phyloP scores from a whole-genome alignment of 2,797 vertebrate genomes.

The Octomys mimax region DNA sequence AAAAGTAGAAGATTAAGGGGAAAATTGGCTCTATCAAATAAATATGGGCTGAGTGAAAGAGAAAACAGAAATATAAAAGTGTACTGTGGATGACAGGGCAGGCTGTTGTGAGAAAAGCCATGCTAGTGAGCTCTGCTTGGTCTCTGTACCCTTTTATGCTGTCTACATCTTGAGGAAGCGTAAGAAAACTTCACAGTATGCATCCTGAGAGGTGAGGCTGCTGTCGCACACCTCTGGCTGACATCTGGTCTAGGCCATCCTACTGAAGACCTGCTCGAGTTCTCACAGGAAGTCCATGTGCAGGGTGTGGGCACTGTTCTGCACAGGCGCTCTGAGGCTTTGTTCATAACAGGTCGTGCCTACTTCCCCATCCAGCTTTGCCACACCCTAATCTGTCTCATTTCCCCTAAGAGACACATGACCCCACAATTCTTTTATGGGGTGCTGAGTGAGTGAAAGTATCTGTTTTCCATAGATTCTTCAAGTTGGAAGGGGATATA shows the following conservation, averaged over 20 bases:
- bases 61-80: neutral
- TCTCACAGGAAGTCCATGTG: neutral
- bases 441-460: neutral
- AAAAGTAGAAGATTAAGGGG: neutral
- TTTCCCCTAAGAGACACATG: neutral
- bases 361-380: neutral
- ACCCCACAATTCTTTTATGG: neutral
- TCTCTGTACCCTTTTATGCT: neutral
- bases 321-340: neutral
- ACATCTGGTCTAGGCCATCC: neutral
- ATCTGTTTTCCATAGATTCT: neutral
- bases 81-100: neutral
- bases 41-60: neutral
- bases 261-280: neutral
- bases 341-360: neutral
- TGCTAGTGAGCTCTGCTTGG: neutral
- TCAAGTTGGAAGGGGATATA: neutral
- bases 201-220: neutral
- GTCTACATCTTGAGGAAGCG: neutral
- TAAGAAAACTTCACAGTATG: too few relatives aligned
- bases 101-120: neutral
- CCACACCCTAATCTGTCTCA: neutral
- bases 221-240: neutral
- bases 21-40: neutral
- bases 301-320: neutral